These are phyloP conservation scores for Caranx ignobilis DNA, from an alignment of 2,113 vertebrate species.

Conservation along the genomic window DNA sequence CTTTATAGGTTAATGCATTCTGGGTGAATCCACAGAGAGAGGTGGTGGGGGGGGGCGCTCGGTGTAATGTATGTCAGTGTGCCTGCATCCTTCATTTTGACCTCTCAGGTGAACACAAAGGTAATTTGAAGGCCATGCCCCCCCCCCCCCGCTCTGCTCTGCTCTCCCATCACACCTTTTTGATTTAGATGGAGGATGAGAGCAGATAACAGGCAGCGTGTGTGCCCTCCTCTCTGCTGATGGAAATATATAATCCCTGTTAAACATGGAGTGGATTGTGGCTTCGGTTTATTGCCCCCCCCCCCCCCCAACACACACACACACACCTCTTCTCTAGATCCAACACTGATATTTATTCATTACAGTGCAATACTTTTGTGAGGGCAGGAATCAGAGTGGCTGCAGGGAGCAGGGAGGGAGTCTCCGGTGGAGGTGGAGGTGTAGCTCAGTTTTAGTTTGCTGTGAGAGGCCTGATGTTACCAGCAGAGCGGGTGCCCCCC, in stretches of 20 bases:
- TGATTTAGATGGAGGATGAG: slow-evolving; percentile 44
- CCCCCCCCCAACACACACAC: not conserved
- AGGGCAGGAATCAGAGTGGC: slow-evolving; percentile 30
- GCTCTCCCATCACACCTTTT: slow-evolving; percentile 37
- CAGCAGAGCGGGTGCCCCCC: slow-evolving; percentile 8
- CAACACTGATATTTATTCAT: slow-evolving; percentile 31
- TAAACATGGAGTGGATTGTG: slow-evolving; percentile 11
- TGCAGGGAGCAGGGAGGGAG: slow-evolving; percentile 34
- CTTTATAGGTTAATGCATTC: slow-evolving; percentile 71
- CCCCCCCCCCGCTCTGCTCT: slow-evolving; percentile 18
- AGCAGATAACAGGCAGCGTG: slow-evolving; percentile 20
- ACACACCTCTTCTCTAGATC: slow-evolving; percentile 3
- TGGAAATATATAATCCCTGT: slow-evolving; percentile 27
- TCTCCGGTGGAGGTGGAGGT: slow-evolving; percentile 39
- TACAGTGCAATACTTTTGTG: not conserved
- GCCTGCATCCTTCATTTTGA: slow-evolving; percentile 66
- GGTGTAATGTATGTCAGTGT: slow-evolving; percentile 62
- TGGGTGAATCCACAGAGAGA: slow-evolving; percentile 30
- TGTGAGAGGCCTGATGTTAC: slow-evolving; percentile 43
- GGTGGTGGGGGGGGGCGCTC: not conserved
- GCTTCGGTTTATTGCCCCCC: slow-evolving; percentile 4
- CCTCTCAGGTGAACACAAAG: slow-evolving; percentile 66
- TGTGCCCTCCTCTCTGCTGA: slow-evolving; percentile 3
- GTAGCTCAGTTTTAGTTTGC: slow-evolving; percentile 39
- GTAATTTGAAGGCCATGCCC: slow-evolving; percentile 55